These are phyloP conservation scores for Microcebus murinus DNA, from an alignment of 2,113 vertebrate species.

Conservation along the genomic window DNA sequence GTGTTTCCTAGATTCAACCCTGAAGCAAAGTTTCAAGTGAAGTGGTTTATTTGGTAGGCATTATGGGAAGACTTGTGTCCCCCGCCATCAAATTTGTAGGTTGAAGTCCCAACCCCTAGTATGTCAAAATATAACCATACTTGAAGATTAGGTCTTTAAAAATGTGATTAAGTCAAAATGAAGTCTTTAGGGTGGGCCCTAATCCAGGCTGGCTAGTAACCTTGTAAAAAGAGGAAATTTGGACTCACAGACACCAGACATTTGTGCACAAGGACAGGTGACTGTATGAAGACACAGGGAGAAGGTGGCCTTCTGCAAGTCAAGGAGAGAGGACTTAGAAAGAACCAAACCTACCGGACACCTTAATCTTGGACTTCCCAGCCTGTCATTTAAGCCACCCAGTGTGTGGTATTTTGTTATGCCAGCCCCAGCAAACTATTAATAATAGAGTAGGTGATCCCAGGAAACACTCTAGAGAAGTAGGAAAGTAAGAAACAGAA, in stretches of 20 bases:
- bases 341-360: neutral
- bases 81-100: neutral
- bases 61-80: neutral
- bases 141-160: neutral
- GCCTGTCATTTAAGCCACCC: neutral
- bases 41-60: neutral
- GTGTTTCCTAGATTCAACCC: neutral
- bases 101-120: neutral
- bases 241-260: neutral
- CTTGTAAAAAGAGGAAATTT: neutral
- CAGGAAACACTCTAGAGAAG: neutral
- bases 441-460: neutral
- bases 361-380: neutral
- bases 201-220: neutral
- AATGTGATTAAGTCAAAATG: neutral
- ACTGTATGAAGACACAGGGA: neutral
- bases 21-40: constrained; percentile 26
- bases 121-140: neutral
- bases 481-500: neutral
- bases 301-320: neutral
- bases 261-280: neutral
- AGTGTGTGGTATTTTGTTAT: neutral
- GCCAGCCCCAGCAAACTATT: neutral
- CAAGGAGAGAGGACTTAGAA: neutral
- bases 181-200: neutral